Conservation (phyloP, 2,113 vertebrate species). For the Zosterops pallidus region DNA sequence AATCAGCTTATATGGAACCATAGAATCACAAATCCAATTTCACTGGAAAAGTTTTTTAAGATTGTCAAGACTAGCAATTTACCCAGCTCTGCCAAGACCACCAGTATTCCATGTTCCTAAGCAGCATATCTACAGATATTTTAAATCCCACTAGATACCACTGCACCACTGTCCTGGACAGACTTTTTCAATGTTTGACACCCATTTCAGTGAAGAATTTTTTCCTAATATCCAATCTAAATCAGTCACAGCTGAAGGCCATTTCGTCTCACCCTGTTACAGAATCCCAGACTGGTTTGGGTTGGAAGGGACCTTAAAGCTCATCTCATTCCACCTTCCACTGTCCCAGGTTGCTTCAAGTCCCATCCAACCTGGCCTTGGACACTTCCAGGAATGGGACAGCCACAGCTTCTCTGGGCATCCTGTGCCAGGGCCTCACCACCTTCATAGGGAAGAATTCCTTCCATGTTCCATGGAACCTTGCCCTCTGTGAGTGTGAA, state of each 20-base stretch:
- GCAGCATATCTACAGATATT: fast-evolving
- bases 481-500: neutral
- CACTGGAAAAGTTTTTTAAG: neutral
- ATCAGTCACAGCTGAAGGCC: neutral
- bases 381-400: neutral
- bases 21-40: neutral
- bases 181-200: neutral
- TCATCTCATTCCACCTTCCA: neutral
- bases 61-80: fast-evolving
- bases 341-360: fast-evolving
- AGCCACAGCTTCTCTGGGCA: neutral
- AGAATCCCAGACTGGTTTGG: neutral
- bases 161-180: neutral
- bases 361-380: neutral
- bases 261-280: neutral
- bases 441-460: neutral
- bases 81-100: neutral
- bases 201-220: fast-evolving
- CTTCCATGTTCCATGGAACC: neutral
- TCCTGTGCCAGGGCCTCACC: neutral
- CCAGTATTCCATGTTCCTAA: neutral
- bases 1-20: neutral
- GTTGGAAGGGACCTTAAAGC: neutral
- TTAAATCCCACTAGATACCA: neutral
- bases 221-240: neutral